Base-by-base conservation (phyloP, 2,888 invertebrate genomes). In the Bellardia pandia region DNA sequence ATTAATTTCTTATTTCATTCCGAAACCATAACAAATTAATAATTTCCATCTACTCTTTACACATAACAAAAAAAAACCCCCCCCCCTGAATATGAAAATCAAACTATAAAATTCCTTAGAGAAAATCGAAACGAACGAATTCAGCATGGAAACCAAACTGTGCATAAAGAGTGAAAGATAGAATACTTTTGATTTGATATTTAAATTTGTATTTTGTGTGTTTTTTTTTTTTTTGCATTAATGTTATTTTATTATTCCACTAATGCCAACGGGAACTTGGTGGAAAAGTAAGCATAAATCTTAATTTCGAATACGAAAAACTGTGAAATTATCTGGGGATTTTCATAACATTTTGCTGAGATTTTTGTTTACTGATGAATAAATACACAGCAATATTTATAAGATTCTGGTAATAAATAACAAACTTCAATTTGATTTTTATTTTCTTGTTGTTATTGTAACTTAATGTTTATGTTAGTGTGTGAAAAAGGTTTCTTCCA, bases 221-320 rank as follows among this genome's bases (percentile, higher is more conserved):
- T 23, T 23, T 23, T 23, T 23, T 23, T 23, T 23, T 23, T 23
- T 23, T 23, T 60, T 62, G 16, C 11, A n/a, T 51, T 51, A n/a
- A 6, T 37, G 3, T 58, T 40, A n/a, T 40, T 64, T 64, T 64
- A 4, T 23, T 23, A 23, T 33, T 53, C 40, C 42, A 30, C 40
- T 56, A 77, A 37, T 48, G 62, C 69, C 69, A 83, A 62, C 14
- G 62, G 51, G n/a, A 60, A 9, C 7, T 42, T 64, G 30, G 23
- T 40, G 48, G 11, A 58, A 30, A 6, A 40, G 14, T 11, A 48
- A 76, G 8, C 51, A 83, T 77, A 69, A 76, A 76, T 62, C 71
- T 77, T 53, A 83, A 76, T 83, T 83, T 76, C 53, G 16, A 71
- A 69, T 16, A 16, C 4, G 37, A 64, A 72, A 40, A 72, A 33